These are phyloP conservation scores for Drosophila pandora DNA, from an alignment of 1,140 invertebrate species.

Conservation along the genomic window DNA sequence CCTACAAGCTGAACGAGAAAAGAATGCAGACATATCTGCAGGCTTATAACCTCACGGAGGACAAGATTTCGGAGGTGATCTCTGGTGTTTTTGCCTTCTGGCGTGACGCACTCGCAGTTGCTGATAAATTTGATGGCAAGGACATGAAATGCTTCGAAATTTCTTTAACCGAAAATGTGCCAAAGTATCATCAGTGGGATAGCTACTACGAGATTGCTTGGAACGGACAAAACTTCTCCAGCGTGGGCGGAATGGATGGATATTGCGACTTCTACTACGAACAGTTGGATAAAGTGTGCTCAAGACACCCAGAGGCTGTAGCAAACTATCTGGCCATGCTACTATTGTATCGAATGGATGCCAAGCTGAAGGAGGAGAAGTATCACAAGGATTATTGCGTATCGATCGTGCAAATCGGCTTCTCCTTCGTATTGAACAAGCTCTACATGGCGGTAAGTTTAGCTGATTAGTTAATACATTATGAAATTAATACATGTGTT, in stretches of 20 bases:
- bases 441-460: conserved; percentile 53
- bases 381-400: conserved; percentile 82
- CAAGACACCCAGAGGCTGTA: conserved; percentile 45
- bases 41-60: conserved; percentile 47
- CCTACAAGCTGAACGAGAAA: conserved; percentile 60
- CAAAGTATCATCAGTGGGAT: conserved; percentile 41
- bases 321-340: conserved; percentile 75
- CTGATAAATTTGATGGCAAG: conserved; percentile 56
- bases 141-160: conserved; percentile 13
- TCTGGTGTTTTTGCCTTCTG: conserved; percentile 67
- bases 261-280: conserved; percentile 61
- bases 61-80: conserved; percentile 43
- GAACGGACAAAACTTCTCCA: conserved; percentile 32
- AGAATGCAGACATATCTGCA: conserved; percentile 62
- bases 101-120: conserved; percentile 48
- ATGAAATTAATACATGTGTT: no score
- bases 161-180: background rate
- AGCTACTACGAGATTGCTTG: conserved; percentile 70
- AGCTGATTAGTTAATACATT: no score
- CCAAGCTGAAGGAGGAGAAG: conserved; percentile 40
- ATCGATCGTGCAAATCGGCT: conserved; percentile 28
- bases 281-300: conserved; percentile 63
- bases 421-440: conserved; percentile 52
- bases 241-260: background rate
- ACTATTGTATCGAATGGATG: conserved; percentile 65